Evolutionary conservation across 2,888 invertebrate genomes (phyloP), one percentile per base, ranked within the genome.

Genomic region (Thera britannica): DNA sequence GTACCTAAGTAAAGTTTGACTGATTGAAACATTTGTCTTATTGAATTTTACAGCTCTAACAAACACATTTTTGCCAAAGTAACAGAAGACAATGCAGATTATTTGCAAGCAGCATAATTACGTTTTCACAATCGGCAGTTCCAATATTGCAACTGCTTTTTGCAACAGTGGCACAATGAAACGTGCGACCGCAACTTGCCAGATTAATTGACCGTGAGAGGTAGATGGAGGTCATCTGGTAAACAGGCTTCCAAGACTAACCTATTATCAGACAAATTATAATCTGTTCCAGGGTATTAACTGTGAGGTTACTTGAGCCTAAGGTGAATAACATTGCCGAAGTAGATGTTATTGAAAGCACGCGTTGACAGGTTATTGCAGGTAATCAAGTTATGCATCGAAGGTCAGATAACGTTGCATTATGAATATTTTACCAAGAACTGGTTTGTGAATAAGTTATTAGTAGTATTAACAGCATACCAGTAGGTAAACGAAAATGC

Each of bases 151-250:
- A 80, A 79, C 71, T 65, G 75, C 70, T 87, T 85, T 84, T 87
- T 88, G 86, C 87, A 85, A 85, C 74, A 78, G 72, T 80, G 76
- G 81, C 80, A 88, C 88, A 89, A 88, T 88, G 83, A 81, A 84
- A 72, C 74, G 85, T 84, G 86, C 84, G 86, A 88, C 83, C 75
- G 60, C 57, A 83, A 84, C 84, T 86, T 3, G 86, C 83, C 81
- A 79, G 79, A 79, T 82, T 80, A 86, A 87, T 85, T 89, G 90
- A 83, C 88, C 86, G 73, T 87, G 86, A 88, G 82, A 79, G 72
- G 75, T 77, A 78, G 82, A 84, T 83, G 81, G 88, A 92, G 90
- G 92, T 87, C 89, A 78, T 67, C 76, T 70, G 76, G 72, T 80
- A 77, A 66, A 46, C 72, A 79, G 81, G 78, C 78, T 82, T 61